Base-by-base conservation (phyloP, 2,888 invertebrate genomes). In the Unio delphinus region DNA sequence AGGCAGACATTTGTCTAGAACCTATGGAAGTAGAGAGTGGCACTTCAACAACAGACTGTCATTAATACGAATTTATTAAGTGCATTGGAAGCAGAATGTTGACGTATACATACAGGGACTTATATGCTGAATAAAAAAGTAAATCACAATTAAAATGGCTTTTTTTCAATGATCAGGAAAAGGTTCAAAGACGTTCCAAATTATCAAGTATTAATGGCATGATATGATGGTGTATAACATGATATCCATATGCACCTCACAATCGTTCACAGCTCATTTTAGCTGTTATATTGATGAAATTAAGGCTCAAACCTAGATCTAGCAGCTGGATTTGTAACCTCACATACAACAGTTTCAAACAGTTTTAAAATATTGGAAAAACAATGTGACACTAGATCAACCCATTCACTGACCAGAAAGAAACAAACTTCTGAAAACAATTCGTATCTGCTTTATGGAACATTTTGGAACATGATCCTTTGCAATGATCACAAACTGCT, bases 401-500 rank as follows among this genome's bases (percentile, higher is more conserved):
- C 54, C 64, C 2, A 54, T 74, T 17, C 58, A 59, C 6, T 70
- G 70, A 70, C 74, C 71, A 26, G 69, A 71, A 17, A 60, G 78
- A 55, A 69, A 76, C 34, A 60, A 69, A 55, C 56, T 78, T 8
- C 59, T 55, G 20, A 59, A 57, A 34, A 68, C 73, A 55, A 75
- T 71, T 65, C 75, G 69, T 5, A 73, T 73, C 73, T 60, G 60
- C n/a, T 75, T 79, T 28, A 30, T 68, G n/a, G 65, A 67, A 61
- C 58, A 68, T 45, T 75, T 75, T 68, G 66, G 68, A 20, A 17
- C 55, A 45, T 23, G 23, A 23, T 78, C 70, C 61, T 61, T 69
- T 3, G 66, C 69, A 4, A 63, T 65, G 11, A 73, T 78, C 26
- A 75, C 76, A 28, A 72, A 79, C 61, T 80, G 79, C 61, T 78